Evolutionary conservation across 1,140 invertebrate species (phyloP), one percentile per base, ranked within the genome.

Genomic region (Drosophila funebris): DNA sequence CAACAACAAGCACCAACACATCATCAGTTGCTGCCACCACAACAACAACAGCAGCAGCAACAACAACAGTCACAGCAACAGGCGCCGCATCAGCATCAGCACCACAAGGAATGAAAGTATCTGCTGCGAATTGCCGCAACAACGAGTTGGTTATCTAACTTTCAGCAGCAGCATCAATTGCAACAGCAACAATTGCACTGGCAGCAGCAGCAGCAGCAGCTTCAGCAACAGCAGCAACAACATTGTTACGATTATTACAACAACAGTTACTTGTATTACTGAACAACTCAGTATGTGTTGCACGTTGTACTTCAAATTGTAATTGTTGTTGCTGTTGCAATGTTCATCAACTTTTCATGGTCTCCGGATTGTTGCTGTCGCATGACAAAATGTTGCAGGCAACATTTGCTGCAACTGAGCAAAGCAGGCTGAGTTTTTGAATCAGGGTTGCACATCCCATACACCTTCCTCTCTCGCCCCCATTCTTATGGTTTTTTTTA

Each of bases 101-200:
- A 90, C 11, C 89, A 85, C 70, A 91, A 91, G 76, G 90, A 91
- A 91, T 91, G 90, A 91, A 91, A 91, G 73, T 90, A 90, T 66
- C 73, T 91, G 81, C 76, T 88, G 79, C 90, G 90, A 57, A 78
- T 90, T 66, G 85, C 90, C 73, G 82, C 82, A 87, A 87, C 82
- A 76, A 83, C 73, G 78, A 78, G 81, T 81, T 91, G 90, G 90
- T 90, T 91, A 44, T 78, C 74, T 61, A 87, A 78, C 48, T 82
- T 87, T 77, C 82, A 88, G 50, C 75, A 77, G 29, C 74, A 73
- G 48, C 78, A 70, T 37, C 70, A 62, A 31, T 61, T 54, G 22
- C 43, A 69, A 20, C 77, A 80, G 4, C 77, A 89, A 39, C 78
- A 82, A 5, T 69, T 71, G 36, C 68, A 73, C 2, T 69, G 64